Evolutionary conservation across 2,888 invertebrate species (phyloP).

Genomic region (Heliothis peltigera): DNA sequence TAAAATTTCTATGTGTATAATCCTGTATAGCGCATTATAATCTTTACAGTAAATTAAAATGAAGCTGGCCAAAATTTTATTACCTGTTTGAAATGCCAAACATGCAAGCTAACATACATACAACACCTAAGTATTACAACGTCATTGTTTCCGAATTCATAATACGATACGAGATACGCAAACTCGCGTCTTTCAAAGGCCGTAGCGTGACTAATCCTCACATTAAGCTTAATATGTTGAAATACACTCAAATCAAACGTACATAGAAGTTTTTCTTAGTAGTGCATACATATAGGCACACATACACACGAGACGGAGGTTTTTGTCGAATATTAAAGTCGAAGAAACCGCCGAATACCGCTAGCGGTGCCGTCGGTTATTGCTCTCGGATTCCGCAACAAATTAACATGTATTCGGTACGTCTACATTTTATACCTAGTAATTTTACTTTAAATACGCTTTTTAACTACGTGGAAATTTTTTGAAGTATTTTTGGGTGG

Average conservation of each 20-base stretch:
- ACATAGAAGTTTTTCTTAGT: slow-evolving; percentile 70
- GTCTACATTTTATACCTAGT: slow-evolving; percentile 86
- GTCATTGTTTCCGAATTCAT: slow-evolving; percentile 36
- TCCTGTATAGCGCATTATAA: no score
- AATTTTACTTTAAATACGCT: slow-evolving; percentile 81
- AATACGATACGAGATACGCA: slow-evolving; percentile 63
- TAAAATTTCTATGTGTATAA: no score
- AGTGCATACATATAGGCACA: slow-evolving; percentile 71
- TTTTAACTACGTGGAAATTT: slow-evolving; percentile 60
- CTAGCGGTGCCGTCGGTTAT: slow-evolving; percentile 87
- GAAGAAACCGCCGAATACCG: slow-evolving; percentile 88
- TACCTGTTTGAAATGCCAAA: background rate
- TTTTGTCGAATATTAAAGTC: slow-evolving; percentile 87
- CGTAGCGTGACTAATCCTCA: slow-evolving; percentile 81
- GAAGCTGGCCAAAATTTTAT: background rate
- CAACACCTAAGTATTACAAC: slow-evolving; percentile 3
- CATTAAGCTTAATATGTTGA: slow-evolving; percentile 83
- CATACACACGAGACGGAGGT: slow-evolving; percentile 73
- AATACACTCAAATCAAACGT: slow-evolving; percentile 78
- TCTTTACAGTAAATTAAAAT: background rate
- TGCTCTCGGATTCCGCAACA: slow-evolving; percentile 90
- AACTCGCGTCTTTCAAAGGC: slow-evolving; percentile 72
- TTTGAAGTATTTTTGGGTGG: slow-evolving; percentile 49
- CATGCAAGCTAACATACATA: slow-evolving; percentile 1
- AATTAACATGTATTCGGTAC: slow-evolving; percentile 90